Base-by-base conservation (phyloP, 2,888 invertebrate species). In the Spatulosminthurus flaviceps region DNA sequence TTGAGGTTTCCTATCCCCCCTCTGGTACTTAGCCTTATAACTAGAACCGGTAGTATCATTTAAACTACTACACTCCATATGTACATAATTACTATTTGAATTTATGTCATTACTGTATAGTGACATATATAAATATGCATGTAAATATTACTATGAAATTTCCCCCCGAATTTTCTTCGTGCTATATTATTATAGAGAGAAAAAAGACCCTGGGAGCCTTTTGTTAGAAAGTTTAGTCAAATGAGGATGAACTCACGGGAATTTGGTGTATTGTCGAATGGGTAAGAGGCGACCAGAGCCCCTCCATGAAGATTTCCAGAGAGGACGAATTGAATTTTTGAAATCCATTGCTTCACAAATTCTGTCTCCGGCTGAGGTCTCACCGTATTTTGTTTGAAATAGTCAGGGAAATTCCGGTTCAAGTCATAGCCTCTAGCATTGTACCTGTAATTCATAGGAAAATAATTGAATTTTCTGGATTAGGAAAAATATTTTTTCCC, bases 331-430 rank as follows among this genome's bases (percentile, higher is more conserved):
- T 95, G 96, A 80, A 94, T 94, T 88, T 95, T 94, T 82, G 94
- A 93, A 81, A 96, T 92, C 97, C 97, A 98, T 86, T 95, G 93
- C 87, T 96, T 95, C 5, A 97, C 93, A 0, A 96, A 95, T 86
- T 94, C 94, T 0, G 97, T 96, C 89, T 98, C 98, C n/a, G 96
- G 95, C 87, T 97, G 96, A 0, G 92, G 92, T 86, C 93, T 92
- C 86, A 94, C 94, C 85, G 93, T 93, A 85, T 93, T 93, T 86
- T 93, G 92, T 87, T 95, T 95, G 89, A 96, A 96, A 88, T 94
- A 94, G 88, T 97, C 97, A 0, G 97, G 97, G 89, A 98, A 98
- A 89, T 98, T 97, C 78, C 98, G 92, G 89, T 98, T 98, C 86
- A 98, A 89, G 87, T 98, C 97, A 87, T 93, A 94, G 7, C 94